Percentiles rank a stretch among this genome's conserved stretches.
These are phyloP conservation scores for Andrena bucephala DNA, from an alignment of 2,888 invertebrate genomes.

Conservation along the genomic window DNA sequence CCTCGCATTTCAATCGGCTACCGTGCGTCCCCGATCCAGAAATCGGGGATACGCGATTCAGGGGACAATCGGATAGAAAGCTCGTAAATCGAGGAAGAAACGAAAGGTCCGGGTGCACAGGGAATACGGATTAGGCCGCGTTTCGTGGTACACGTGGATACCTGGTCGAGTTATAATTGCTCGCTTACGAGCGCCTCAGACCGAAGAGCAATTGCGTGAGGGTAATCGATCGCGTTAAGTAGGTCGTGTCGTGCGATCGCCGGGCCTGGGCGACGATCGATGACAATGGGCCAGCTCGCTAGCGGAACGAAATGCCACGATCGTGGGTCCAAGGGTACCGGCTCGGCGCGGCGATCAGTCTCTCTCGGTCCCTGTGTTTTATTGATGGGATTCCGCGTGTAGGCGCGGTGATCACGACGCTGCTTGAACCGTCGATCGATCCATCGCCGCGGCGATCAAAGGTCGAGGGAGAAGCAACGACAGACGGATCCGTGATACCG, in stretches of 20 bases:
- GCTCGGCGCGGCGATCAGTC: slow-evolving; percentile 49
- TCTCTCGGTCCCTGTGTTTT: slow-evolving; percentile 38
- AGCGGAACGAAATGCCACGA: slow-evolving; percentile 74
- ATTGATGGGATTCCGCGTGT: slow-evolving; percentile 66
- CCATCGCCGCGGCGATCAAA: slow-evolving; percentile 24
- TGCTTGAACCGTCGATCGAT: slow-evolving; percentile 36
- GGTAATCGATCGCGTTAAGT: slow-evolving; percentile 53
- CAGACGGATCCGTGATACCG: slow-evolving; percentile 2
- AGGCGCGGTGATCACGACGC: slow-evolving; percentile 69
- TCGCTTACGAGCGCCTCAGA: background rate
- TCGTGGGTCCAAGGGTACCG: slow-evolving; percentile 63
- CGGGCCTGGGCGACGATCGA: slow-evolving; percentile 38
- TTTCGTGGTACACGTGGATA: slow-evolving; percentile 25
- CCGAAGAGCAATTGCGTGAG: slow-evolving; percentile 3
- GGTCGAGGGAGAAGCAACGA: slow-evolving; percentile 32
- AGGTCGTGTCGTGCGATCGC: slow-evolving; percentile 56
- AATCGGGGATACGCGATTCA: slow-evolving; percentile 40
- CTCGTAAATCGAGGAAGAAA: slow-evolving; percentile 50
- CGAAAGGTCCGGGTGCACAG: slow-evolving; percentile 16
- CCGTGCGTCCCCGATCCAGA: slow-evolving; percentile 20
- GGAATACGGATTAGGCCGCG: slow-evolving; percentile 47
- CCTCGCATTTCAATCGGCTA: slow-evolving; percentile 50
- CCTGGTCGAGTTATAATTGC: slow-evolving; percentile 30
- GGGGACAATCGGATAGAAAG: slow-evolving; percentile 55
- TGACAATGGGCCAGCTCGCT: slow-evolving; percentile 72